Evolutionary conservation across 30 jellyfish, hydroid and myxozoan species (phyloP).

Genomic region (Hydractinia symbiolongicarpus): DNA sequence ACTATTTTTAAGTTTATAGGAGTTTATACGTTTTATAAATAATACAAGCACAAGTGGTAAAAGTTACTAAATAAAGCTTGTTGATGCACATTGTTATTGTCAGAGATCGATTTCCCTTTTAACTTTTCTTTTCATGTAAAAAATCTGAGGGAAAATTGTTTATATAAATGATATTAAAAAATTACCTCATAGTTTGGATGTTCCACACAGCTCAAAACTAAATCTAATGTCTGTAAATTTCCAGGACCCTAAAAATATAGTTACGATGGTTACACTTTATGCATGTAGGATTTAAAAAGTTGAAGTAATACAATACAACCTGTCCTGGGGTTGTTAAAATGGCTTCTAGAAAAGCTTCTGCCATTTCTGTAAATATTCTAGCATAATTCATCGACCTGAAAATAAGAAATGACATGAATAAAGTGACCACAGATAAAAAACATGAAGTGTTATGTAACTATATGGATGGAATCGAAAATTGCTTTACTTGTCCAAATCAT

Average conservation of each 20-base stretch:
- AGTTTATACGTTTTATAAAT: too few species aligned
- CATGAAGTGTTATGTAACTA: not conserved
- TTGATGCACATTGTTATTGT: too few species aligned
- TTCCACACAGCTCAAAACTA: constrained; percentile 57
- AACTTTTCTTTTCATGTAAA: too few species aligned
- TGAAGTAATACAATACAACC: constrained; percentile 15
- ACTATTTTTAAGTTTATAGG: too few species aligned
- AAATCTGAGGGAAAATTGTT: too few species aligned
- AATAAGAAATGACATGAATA: not conserved
- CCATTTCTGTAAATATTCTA: constrained; percentile 77
- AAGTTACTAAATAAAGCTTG: too few species aligned
- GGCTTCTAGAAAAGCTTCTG: constrained; percentile 55
- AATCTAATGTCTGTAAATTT: constrained; percentile 50
- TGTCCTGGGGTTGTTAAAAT: constrained; percentile 66
- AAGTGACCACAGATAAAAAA: not conserved
- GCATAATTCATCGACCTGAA: constrained; percentile 66
- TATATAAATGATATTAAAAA: not conserved
- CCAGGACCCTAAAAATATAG: constrained; percentile 68
- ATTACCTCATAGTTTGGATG: constrained; percentile 83
- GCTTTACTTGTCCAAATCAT: constrained; percentile 66
- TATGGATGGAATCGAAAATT: not conserved
- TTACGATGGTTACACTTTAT: not conserved
- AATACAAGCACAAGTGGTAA: too few species aligned
- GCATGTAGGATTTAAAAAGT: not conserved
- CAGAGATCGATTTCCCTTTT: too few species aligned